Evolutionary conservation across 1,140 invertebrate genomes (phyloP).

Genomic region (Diachasma alloeum): DNA sequence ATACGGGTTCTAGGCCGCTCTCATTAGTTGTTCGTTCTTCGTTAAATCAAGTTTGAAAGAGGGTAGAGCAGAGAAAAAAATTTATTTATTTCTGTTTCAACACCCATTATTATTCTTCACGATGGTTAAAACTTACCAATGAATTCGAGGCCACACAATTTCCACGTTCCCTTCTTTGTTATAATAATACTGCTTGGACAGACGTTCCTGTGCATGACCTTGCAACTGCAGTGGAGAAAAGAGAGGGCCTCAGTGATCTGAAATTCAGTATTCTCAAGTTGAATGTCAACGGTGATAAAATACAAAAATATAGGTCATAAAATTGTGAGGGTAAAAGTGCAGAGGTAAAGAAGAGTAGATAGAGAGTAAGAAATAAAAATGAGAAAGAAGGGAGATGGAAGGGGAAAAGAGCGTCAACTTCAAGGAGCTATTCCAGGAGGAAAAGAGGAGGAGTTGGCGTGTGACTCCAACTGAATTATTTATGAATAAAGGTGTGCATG

Average conservation of each 20-base stretch:
- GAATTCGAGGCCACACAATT: constrained; percentile 94
- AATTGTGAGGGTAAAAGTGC: background rate
- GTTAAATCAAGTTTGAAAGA: constrained; percentile 36
- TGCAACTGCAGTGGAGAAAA: constrained; percentile 87
- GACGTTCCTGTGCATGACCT: constrained; percentile 90
- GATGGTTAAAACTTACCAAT: constrained; percentile 71
- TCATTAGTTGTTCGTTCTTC: constrained; percentile 74
- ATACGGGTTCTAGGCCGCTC: constrained; percentile 74
- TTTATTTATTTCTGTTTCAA: background rate
- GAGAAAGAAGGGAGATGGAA: background rate
- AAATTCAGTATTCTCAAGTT: constrained; percentile 45
- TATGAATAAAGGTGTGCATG: background rate
- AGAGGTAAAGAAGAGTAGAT: background rate
- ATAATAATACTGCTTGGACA: constrained; percentile 93
- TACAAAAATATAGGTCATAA: constrained; percentile 12
- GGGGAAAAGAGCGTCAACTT: background rate
- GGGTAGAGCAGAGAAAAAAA: background rate
- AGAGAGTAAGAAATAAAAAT: too few species aligned
- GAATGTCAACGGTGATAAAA: constrained; percentile 23
- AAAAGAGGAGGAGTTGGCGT: background rate
- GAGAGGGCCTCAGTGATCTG: constrained; percentile 94
- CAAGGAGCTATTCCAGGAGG: background rate
- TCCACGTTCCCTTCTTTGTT: constrained; percentile 96
- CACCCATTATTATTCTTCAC: background rate
- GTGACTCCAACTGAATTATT: background rate